Base-by-base conservation (phyloP, 1,140 invertebrate genomes). In the Cotesia glomerata region DNA sequence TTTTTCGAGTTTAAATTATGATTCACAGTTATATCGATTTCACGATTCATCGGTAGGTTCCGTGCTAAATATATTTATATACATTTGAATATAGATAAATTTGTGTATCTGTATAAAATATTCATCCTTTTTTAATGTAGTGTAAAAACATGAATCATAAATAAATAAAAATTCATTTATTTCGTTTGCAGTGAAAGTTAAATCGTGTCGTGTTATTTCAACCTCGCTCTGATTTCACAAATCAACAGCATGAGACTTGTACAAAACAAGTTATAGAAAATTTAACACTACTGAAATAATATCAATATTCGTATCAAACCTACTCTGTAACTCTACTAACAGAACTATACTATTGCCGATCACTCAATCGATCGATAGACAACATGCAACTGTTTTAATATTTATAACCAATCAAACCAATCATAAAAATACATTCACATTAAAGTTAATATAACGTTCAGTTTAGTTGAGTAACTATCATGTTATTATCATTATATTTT, bases 21-120 rank as follows among this genome's bases (percentile, higher is more conserved):
- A 79, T 79, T 79, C 74, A 78, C 78, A 76, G 78, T 79, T 45
- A 45, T 80, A 77, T 58, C 73, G 54, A 49, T 26, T 73, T 69
- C 71, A 73, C 71, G 65, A 73, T 73, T 68, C 71, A 73, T 69
- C 71, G 65, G 16, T 56, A 56, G 52, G 16, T 14, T 56, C 13
- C 5, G 52, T 56, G 4, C 4, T 56, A 39, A 26, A 8, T 52
- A 49, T 62, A 36, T 35, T 5, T 13, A 65, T 65, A 39, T 35
- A 14, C 63, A 39, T 62, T 7, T 66, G 45, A 49, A 66, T 51
- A 66, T 49, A 14, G n/a, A 66, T 66, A 66, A 49, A 56, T 16
- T 18, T 36, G 14, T 61, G 49, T 35, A 14, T 36, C 35, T 61
- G 51, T 35, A 14, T 18, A n/a, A 32, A 39, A 39, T 58, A 66